Base-by-base conservation (phyloP, 1,140 invertebrate species). In the Myzus persicae region DNA sequence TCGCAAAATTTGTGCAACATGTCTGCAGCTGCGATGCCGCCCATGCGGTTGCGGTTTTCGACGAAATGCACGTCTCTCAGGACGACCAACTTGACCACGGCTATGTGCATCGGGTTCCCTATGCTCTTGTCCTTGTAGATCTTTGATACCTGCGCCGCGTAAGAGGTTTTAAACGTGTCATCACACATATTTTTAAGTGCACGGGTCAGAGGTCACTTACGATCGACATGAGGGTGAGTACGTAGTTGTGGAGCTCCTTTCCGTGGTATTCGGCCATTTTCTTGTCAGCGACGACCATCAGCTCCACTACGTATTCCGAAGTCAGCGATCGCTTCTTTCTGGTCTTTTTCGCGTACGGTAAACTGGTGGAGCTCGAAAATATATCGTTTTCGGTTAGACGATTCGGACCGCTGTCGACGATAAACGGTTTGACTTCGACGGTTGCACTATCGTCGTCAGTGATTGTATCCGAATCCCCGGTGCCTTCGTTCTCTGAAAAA, bases 61-160 rank as follows among this genome's bases (percentile, higher is more conserved):
- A 95, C 95, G 54, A 96, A 95, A n/a, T 95, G 94, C 40, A 96
- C 95, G 42, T 96, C 95, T 54, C 96, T 95, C 31, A 97, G 95
- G 31, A 97, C 94, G 81, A 97, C 96, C 22, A 97, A 94, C 93
- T 97, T 96, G 14, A 97, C 97, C 20, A 98, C 96, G 1, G 97
- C 96, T 48, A 98, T 96, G 94, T 96, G 97, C 82, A 98, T 96
- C 1, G 97, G 96, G 95, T 98, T 98, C 11, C 98, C 97, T 93
- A 98, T 97, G 51, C 97, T 97, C 11, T 97, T 96, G 94, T 98
- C 97, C 94, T 97, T 97, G 95, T 97, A 98, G 93, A 98, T 97
- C 48, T 97, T 96, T 14, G 97, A 96, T 18, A 97, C 97, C 97
- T 97, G 94, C n/a, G 24, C 31, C n/a, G n/a, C n/a, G n/a, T n/a